Conservation (phyloP, 2,113 vertebrate species). For the Brachyhypopomus occidentalis region DNA sequence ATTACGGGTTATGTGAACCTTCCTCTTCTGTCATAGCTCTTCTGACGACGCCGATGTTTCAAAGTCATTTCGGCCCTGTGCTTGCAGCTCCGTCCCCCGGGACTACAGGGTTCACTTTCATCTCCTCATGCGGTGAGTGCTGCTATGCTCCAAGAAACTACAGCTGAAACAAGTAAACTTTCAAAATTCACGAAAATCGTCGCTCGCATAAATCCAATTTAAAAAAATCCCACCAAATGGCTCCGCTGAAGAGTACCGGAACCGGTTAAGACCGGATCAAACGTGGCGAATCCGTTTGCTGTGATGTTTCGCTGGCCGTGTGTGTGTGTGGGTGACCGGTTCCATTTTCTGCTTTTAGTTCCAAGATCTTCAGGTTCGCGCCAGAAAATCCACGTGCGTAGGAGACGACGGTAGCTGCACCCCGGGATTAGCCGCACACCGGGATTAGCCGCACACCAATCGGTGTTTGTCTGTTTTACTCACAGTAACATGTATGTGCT, state of each 20-base stretch:
- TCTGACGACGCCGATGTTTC: conserved; percentile 11
- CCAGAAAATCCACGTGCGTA: conserved; percentile 60
- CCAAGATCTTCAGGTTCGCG: conserved; percentile 61
- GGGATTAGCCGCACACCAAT: background rate
- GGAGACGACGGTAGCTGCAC: conserved; percentile 65
- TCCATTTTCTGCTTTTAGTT: conserved; percentile 50
- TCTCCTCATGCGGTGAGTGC: conserved; percentile 67
- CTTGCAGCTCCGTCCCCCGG: conserved; percentile 42
- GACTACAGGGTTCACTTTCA: conserved; percentile 53
- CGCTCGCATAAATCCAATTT: too few species aligned
- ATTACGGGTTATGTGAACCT: background rate
- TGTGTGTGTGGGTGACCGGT: too few species aligned
- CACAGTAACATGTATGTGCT: background rate
- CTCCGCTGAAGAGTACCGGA: too few species aligned
- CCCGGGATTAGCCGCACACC: background rate
- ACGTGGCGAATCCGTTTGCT: too few species aligned
- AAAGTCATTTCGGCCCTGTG: conserved; percentile 43
- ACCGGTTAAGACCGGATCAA: too few species aligned
- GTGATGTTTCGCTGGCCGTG: too few species aligned
- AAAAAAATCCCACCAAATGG: too few species aligned
- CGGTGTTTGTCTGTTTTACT: conserved; percentile 2
- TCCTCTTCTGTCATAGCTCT: conserved; percentile 1
- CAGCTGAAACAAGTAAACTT: too few species aligned
- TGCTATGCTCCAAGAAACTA: background rate
- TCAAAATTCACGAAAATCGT: too few species aligned